Evolutionary conservation across 2,888 invertebrate genomes (phyloP).

Genomic region (Xestia rhomboidea): DNA sequence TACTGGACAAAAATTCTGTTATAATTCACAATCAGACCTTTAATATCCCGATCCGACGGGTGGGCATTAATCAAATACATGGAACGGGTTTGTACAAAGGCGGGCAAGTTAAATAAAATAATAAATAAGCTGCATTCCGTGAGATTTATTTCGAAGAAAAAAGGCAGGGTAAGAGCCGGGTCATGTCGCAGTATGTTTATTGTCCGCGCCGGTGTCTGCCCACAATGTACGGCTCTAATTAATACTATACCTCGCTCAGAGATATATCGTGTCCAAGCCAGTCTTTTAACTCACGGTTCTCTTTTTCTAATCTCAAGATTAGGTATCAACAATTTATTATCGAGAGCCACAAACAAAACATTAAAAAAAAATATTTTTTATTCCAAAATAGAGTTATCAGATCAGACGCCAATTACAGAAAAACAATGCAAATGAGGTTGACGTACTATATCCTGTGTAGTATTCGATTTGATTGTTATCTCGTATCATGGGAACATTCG

Average conservation of each 20-base stretch:
- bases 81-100: slow-evolving; percentile 88
- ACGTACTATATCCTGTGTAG: slow-evolving; percentile 75
- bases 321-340: slow-evolving; percentile 61
- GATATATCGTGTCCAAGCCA: slow-evolving; percentile 79
- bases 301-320: slow-evolving; percentile 72
- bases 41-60: slow-evolving; percentile 82
- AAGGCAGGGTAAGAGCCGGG: slow-evolving; percentile 85
- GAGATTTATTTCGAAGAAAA: slow-evolving; percentile 90
- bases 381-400: slow-evolving; percentile 69
- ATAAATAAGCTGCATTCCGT: slow-evolving; percentile 89
- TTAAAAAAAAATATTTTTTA: slow-evolving; percentile 65
- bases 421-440: slow-evolving; percentile 78
- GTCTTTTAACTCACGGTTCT: slow-evolving; percentile 75
- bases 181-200: slow-evolving; percentile 87
- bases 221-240: slow-evolving; percentile 87
- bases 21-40: slow-evolving; percentile 87
- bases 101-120: slow-evolving; percentile 88
- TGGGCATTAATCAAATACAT: slow-evolving; percentile 87
- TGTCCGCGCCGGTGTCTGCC: slow-evolving; percentile 80
- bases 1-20: slow-evolving; percentile 84
- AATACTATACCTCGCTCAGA: slow-evolving; percentile 82
- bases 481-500: slow-evolving; percentile 77
- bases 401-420: slow-evolving; percentile 72
- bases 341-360: slow-evolving; percentile 60
- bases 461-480: slow-evolving; percentile 78